Evolutionary conservation across 1,140 invertebrate genomes (phyloP), one percentile per base, ranked within the genome.

Genomic region (Pogonomyrmex barbatus): DNA sequence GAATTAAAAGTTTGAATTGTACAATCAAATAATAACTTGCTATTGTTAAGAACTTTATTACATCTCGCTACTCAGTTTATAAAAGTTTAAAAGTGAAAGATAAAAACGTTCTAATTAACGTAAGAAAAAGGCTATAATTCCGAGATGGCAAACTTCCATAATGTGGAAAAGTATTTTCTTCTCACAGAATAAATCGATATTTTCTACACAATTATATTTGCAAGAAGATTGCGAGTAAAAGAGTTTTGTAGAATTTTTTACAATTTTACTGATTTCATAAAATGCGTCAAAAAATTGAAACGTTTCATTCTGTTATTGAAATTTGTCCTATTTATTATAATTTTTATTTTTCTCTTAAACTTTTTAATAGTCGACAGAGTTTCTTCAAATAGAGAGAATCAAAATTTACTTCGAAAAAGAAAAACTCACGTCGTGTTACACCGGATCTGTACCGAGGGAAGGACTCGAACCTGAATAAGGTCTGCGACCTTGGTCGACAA

Each of bases 1-100:
- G 17, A 9, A 76, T 76, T 9, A 75, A 75, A 56, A 76, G 12
- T 10, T 42, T 0, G 10, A 0, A 30, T 30, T 58, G n/a, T 42
- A n/a, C n/a, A 76, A 58, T 58, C 70, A 33, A 47, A 36, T 63
- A 45, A 50, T 78, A 78, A 78, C 42, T 78, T 77, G n/a, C 42
- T 4, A 5, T 3, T 24, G 12, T 45, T 12, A n/a, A 47, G n/a
- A 2, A 10, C 9, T 62, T 8, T 36, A 52, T 56, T 50, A n/a
- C 10, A 12, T 24, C 24, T 24, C 17, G 4, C 39, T 56, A 54
- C 8, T 39, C 2, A 24, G 8, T 8, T 24, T 36, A 10, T 42
- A 65, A 33, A 4, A 52, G n/a, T 5, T 14, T 50, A 45, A 42
- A 30, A 54, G 8, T 2, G 12, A n/a, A 65, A 52, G 33, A 39